A percentile compares a stretch with the other conserved stretches of the same genome.
Evolutionary conservation across 2,888 invertebrate species (phyloP).

Genomic region (Drosophila mulleri): DNA sequence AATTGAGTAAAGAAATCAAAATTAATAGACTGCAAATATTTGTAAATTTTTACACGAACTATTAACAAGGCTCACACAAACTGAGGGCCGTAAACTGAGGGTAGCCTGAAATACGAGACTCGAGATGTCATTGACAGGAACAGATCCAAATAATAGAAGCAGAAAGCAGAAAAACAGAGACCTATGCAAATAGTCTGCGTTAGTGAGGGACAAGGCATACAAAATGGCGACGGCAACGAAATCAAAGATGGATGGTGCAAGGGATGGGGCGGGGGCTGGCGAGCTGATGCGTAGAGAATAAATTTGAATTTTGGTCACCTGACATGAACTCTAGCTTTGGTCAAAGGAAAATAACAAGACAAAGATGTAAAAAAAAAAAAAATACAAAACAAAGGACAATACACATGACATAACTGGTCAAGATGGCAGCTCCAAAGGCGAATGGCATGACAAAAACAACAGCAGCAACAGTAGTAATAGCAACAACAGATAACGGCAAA

Average conservation of each 20-base stretch:
- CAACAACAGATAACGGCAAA: constrained; percentile 13
- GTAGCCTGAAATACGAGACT: constrained; percentile 49
- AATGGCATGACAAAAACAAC: constrained; percentile 28
- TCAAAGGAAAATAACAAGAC: constrained; percentile 77
- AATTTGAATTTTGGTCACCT: constrained; percentile 70
- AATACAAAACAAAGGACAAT: constrained; percentile 34
- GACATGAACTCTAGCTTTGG: constrained; percentile 23
- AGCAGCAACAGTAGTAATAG: constrained; percentile 11
- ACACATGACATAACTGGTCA: constrained; percentile 39
- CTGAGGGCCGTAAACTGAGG: constrained; percentile 14
- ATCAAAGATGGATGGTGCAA: constrained; percentile 40
- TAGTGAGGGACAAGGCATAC: constrained; percentile 13
- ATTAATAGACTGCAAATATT: constrained; percentile 84
- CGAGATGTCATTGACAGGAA: constrained; percentile 55
- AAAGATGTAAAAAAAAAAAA: constrained; percentile 48
- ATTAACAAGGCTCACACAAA: constrained; percentile 77
- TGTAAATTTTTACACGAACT: constrained; percentile 85
- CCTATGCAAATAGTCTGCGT: constrained; percentile 69
- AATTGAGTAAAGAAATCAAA: constrained; percentile 62
- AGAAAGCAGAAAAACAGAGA: constrained; percentile 31
- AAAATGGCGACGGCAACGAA: constrained; percentile 47
- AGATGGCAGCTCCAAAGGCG: constrained; percentile 23
- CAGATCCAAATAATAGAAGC: constrained; percentile 12
- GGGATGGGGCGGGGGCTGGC: not conserved
- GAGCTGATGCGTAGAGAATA: constrained; percentile 15